These are phyloP conservation scores for Siniperca knerii DNA, from an alignment of 2,113 vertebrate species.

Conservation along the genomic window DNA sequence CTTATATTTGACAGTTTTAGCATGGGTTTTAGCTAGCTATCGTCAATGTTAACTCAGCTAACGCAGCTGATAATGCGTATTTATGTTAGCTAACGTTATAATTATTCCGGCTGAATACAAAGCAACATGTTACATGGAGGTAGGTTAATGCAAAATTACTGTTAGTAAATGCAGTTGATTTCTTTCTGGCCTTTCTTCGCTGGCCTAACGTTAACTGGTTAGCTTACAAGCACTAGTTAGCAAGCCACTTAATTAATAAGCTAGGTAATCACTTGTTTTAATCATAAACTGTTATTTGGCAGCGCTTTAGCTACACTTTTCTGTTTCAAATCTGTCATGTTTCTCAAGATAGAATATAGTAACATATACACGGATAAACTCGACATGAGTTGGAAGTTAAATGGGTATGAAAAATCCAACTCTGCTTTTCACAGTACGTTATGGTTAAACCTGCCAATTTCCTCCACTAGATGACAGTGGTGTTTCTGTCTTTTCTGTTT, in stretches of 20 bases:
- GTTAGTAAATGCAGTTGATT: too few species aligned
- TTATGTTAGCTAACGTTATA: not conserved
- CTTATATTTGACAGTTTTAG: not conserved
- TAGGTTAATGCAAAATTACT: not conserved
- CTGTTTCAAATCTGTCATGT: not conserved
- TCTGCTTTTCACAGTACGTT: not conserved
- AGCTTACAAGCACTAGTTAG: too few species aligned
- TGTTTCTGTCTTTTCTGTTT: conserved; percentile 20
- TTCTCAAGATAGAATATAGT: not conserved
- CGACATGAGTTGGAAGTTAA: not conserved
- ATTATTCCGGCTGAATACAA: too few species aligned
- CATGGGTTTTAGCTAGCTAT: not conserved
- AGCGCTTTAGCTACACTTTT: not conserved
- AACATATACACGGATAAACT: not conserved
- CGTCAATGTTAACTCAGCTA: not conserved
- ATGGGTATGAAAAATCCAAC: not conserved
- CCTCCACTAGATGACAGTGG: conserved; percentile 72
- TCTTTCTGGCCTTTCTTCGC: not conserved
- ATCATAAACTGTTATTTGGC: not conserved
- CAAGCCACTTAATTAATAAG: not conserved
- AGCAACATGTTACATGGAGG: not conserved
- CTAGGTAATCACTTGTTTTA: not conserved
- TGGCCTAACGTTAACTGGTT: too few species aligned
- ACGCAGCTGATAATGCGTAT: not conserved
- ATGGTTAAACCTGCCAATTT: not conserved